A percentile compares a stretch with the other conserved stretches of the same genome.
Evolutionary conservation across 2,113 vertebrate genomes (phyloP).

Genomic region (Reinhardtius hippoglossoides): DNA sequence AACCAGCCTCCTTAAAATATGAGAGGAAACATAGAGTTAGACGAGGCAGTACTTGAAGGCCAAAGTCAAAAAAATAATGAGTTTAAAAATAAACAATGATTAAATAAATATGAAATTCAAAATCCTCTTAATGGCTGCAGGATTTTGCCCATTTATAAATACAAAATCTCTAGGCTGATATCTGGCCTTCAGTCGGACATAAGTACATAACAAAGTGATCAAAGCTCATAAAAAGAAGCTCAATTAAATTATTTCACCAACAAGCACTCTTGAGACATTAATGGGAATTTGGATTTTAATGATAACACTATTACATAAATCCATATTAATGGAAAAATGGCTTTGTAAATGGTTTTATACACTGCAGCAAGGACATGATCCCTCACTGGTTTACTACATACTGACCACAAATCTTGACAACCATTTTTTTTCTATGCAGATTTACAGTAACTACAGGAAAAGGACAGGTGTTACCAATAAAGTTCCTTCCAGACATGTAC

Average conservation of each 20-base stretch:
- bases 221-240: background rate
- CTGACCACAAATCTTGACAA: background rate
- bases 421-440: background rate
- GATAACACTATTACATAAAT: background rate
- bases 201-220: background rate
- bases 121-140: background rate
- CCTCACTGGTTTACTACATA: background rate
- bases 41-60: background rate
- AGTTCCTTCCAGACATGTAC: too few species aligned
- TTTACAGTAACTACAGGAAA: too few species aligned
- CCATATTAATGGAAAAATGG: too few species aligned
- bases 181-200: background rate
- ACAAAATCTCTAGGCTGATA: background rate
- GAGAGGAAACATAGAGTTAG: background rate
- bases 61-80: background rate
- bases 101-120: background rate
- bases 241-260: background rate
- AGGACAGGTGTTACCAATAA: too few species aligned
- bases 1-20: background rate
- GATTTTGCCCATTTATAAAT: background rate
- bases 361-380: background rate
- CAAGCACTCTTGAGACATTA: background rate
- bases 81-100: background rate
- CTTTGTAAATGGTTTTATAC: too few species aligned
- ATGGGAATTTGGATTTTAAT: background rate